Evolutionary conservation across 2,888 invertebrate species (phyloP).

Genomic region (Podabrus alpinus): DNA sequence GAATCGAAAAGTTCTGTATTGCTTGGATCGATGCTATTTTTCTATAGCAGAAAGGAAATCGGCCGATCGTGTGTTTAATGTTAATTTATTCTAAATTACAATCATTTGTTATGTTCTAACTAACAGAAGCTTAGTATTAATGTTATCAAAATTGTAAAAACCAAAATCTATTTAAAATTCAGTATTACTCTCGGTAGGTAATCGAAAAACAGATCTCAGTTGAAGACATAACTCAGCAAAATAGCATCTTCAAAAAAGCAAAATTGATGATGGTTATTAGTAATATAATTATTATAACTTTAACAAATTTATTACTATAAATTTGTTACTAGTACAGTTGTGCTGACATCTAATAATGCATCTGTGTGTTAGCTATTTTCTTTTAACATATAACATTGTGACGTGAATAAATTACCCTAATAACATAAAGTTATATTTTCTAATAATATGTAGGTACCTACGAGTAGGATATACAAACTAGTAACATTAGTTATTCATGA

Average conservation of each 20-base stretch:
- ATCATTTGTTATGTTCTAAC: background rate
- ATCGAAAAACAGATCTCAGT: background rate
- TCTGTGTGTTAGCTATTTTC: background rate
- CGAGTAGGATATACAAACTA: background rate
- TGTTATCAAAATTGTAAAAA: background rate
- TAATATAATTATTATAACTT: background rate
- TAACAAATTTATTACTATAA: background rate
- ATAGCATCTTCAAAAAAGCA: background rate
- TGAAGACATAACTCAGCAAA: background rate
- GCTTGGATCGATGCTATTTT: background rate
- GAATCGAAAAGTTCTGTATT: background rate
- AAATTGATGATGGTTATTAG: background rate
- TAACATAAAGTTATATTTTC: background rate
- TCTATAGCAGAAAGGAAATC: background rate
- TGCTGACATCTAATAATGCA: background rate
- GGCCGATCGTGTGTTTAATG: background rate
- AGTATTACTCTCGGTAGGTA: background rate
- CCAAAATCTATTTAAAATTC: background rate
- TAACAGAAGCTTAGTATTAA: background rate
- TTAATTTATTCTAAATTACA: background rate
- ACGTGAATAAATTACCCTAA: background rate
- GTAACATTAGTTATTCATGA: background rate
- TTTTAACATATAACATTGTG: background rate
- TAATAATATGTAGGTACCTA: background rate
- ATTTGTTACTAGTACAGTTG: background rate